A percentile compares a stretch with the other conserved stretches of the same genome.
These are phyloP conservation scores for Scophthalmus maximus DNA, from an alignment of 2,113 vertebrate species.

Conservation along the genomic window DNA sequence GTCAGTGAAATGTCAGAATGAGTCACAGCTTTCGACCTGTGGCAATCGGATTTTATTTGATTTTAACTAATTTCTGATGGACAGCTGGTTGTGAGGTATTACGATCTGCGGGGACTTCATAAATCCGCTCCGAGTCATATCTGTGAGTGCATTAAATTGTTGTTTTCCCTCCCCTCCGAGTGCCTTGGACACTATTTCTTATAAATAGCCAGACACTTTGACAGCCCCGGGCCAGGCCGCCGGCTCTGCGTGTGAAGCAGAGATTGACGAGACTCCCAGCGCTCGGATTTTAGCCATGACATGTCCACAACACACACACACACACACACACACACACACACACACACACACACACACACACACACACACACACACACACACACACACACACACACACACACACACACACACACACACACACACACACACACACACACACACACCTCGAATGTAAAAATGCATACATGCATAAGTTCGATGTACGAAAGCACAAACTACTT, in stretches of 20 bases:
- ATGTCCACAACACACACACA: constrained; percentile 8
- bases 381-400: background rate
- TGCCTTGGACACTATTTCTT: constrained; percentile 36
- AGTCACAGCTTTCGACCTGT: constrained; percentile 15
- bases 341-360: constrained; percentile 5
- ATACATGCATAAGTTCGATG: constrained; percentile 39
- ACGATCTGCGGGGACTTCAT: background rate
- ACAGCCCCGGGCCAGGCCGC: constrained; percentile 57
- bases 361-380: constrained; percentile 31
- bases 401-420: constrained; percentile 8
- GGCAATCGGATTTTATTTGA: constrained; percentile 27
- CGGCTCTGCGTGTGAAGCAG: constrained; percentile 56
- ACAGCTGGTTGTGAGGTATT: constrained; percentile 28
- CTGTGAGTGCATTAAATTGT: constrained; percentile 22
- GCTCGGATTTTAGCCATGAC: constrained; percentile 23
- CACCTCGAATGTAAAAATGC: constrained; percentile 45
- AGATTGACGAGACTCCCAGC: constrained; percentile 49
- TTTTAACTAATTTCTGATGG: constrained; percentile 21
- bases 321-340: constrained; percentile 1
- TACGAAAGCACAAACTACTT: constrained; percentile 22
- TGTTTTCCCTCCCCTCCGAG: constrained; percentile 31
- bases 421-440: background rate
- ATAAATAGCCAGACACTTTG: constrained; percentile 40
- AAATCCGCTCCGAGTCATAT: constrained; percentile 2
- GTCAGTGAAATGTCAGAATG: constrained; percentile 51